These are phyloP conservation scores for Hylyphantes graminicola DNA, from an alignment of 1,140 invertebrate species.

Conservation along the genomic window DNA sequence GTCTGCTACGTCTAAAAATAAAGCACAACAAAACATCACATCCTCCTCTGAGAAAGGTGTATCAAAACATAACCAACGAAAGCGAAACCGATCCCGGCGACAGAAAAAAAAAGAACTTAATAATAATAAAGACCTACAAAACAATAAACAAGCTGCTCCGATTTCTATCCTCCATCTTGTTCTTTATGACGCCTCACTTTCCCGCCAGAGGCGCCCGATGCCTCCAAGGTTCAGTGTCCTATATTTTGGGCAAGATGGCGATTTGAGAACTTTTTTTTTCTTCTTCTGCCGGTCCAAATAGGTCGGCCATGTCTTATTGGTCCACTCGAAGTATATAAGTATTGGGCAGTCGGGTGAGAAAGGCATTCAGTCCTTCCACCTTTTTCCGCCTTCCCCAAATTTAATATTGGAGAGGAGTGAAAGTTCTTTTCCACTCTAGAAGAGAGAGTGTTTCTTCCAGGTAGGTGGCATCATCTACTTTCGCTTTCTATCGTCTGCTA, in stretches of 20 bases:
- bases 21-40: slow-evolving; percentile 35
- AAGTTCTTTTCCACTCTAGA: slow-evolving; percentile 37
- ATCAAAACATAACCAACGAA: slow-evolving; percentile 56
- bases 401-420: slow-evolving; percentile 21
- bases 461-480: slow-evolving; percentile 30
- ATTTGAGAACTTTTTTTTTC: background rate
- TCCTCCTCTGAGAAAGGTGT: slow-evolving; percentile 24
- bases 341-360: slow-evolving; percentile 23
- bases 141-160: slow-evolving; percentile 58
- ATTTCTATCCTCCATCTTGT: slow-evolving; percentile 42
- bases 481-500: slow-evolving; percentile 6
- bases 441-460: slow-evolving; percentile 33
- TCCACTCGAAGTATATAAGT: slow-evolving; percentile 57
- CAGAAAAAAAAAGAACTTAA: slow-evolving; percentile 23
- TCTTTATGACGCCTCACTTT: background rate
- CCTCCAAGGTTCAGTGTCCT: slow-evolving; percentile 59
- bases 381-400: slow-evolving; percentile 24
- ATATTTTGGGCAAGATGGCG: slow-evolving; percentile 49
- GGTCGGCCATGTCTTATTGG: slow-evolving; percentile 58
- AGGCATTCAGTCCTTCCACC: slow-evolving; percentile 48
- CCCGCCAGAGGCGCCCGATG: slow-evolving; percentile 56
- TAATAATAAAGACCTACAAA: slow-evolving; percentile 22
- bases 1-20: slow-evolving; percentile 47
- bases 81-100: slow-evolving; percentile 41
- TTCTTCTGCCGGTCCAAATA: slow-evolving; percentile 22